Evolutionary conservation across 2,888 invertebrate species (phyloP).

Genomic region (Lasioglossum zephyrum): DNA sequence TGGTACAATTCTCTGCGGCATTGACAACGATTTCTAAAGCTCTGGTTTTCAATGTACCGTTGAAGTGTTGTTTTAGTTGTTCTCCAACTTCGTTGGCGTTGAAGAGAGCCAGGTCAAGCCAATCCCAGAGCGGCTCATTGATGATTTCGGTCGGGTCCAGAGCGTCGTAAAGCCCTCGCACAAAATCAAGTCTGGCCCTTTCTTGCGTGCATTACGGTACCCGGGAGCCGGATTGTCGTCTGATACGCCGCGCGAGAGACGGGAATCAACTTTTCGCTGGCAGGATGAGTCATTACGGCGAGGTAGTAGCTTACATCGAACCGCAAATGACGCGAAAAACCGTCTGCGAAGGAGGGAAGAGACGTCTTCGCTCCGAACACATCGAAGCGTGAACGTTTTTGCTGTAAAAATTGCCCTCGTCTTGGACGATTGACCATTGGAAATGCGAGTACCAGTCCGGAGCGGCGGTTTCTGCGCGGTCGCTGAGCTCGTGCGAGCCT

Average conservation of each 20-base stretch:
- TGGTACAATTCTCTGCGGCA: background rate
- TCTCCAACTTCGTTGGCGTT: background rate
- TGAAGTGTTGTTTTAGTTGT: background rate
- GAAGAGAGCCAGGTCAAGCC: constrained; percentile 30
- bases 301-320: constrained; percentile 50
- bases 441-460: constrained; percentile 37
- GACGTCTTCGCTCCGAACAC: constrained; percentile 43
- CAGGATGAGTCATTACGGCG: constrained; percentile 60
- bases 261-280: constrained; percentile 55
- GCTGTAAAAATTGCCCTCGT: constrained; percentile 48
- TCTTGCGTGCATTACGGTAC: constrained; percentile 69
- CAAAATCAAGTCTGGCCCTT: constrained; percentile 65
- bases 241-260: constrained; percentile 45
- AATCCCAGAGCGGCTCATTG: constrained; percentile 62
- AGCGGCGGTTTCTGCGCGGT: background rate
- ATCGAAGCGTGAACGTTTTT: constrained; percentile 43
- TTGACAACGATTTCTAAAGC: background rate
- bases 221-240: constrained; percentile 58
- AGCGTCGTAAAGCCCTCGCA: constrained; percentile 42
- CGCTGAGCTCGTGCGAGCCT: background rate
- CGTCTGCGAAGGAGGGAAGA: constrained; percentile 26
- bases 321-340: constrained; percentile 61
- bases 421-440: constrained; percentile 50
- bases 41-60: background rate
- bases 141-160: constrained; percentile 64